Percentiles rank a stretch among this genome's conserved stretches.
Evolutionary conservation across 2,113 vertebrate genomes (phyloP).

Genomic region (Hemiprocne comata): DNA sequence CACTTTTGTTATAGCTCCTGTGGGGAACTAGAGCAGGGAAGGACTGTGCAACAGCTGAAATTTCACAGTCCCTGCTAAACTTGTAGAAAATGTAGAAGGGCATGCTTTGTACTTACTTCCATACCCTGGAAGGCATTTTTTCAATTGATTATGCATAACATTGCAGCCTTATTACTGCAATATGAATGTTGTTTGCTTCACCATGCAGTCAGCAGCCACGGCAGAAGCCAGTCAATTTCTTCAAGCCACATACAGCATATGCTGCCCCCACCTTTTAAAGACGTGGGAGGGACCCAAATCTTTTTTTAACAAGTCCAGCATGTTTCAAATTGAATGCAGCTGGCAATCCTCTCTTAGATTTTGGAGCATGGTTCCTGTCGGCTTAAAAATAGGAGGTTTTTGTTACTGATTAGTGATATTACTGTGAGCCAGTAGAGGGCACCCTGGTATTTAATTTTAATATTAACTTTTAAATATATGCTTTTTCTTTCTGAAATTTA

Average conservation of each 20-base stretch:
- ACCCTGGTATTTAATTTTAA: slow-evolving; percentile 46
- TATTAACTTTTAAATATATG: background rate
- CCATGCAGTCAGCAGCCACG: background rate
- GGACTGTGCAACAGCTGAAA: background rate
- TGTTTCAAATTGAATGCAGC: background rate
- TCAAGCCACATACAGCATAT: background rate
- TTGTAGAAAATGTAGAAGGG: background rate
- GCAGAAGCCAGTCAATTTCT: background rate
- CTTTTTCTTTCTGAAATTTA: accelerated
- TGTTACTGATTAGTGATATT: background rate
- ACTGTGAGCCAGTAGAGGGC: slow-evolving; percentile 65
- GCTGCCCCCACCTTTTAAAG: background rate
- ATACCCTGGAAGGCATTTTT: background rate
- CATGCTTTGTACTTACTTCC: background rate
- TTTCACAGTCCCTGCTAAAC: background rate
- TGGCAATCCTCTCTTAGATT: background rate
- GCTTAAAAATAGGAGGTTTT: background rate
- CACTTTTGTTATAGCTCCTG: background rate
- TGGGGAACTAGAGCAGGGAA: background rate
- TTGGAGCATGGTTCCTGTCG: background rate
- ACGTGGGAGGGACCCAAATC: background rate
- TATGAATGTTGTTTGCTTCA: background rate
- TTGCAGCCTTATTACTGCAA: background rate
- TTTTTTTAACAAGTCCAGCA: background rate
- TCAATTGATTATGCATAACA: background rate